Evolutionary conservation across 2,888 invertebrate species (phyloP).

Genomic region (Drosophila anomelani): DNA sequence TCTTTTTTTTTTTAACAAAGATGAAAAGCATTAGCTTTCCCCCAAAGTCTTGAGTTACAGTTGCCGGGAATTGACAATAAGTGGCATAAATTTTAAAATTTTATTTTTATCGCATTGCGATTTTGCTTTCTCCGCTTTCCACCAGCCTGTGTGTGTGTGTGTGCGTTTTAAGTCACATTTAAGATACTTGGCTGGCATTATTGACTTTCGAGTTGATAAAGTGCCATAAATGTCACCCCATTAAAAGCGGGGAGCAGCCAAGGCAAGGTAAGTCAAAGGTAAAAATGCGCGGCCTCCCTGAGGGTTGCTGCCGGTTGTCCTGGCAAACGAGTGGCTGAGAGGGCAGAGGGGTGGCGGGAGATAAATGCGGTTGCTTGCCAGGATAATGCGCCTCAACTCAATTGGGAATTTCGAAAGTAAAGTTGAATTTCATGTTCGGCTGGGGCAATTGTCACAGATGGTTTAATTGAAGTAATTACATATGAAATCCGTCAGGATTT

Average conservation of each 20-base stretch:
- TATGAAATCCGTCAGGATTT: constrained; percentile 84
- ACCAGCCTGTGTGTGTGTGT: not conserved
- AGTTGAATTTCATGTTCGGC: constrained; percentile 83
- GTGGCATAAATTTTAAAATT: constrained; percentile 78
- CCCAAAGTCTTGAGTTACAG: constrained; percentile 58
- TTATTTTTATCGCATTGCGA: constrained; percentile 79
- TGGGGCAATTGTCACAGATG: constrained; percentile 85
- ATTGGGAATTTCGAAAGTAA: constrained; percentile 82
- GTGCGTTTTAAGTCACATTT: constrained; percentile 64
- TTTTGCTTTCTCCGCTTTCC: constrained; percentile 52
- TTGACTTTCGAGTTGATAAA: constrained; percentile 81
- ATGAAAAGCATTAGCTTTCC: constrained; percentile 59
- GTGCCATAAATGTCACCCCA: constrained; percentile 82
- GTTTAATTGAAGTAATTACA: constrained; percentile 85
- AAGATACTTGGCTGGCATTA: constrained; percentile 72
- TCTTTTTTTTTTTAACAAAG: constrained; percentile 13
- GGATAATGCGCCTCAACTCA: constrained; percentile 80
- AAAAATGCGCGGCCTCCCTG: constrained; percentile 46
- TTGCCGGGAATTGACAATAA: constrained; percentile 68
- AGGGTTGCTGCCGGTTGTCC: constrained; percentile 39
- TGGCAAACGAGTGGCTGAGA: constrained; percentile 15
- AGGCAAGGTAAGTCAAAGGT: constrained; percentile 53
- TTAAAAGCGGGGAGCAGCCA: constrained; percentile 60
- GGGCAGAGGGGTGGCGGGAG: constrained; percentile 15
- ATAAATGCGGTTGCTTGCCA: constrained; percentile 59